Evolutionary conservation across 1,140 invertebrate species (phyloP).

Genomic region (Eciton burchellii): DNA sequence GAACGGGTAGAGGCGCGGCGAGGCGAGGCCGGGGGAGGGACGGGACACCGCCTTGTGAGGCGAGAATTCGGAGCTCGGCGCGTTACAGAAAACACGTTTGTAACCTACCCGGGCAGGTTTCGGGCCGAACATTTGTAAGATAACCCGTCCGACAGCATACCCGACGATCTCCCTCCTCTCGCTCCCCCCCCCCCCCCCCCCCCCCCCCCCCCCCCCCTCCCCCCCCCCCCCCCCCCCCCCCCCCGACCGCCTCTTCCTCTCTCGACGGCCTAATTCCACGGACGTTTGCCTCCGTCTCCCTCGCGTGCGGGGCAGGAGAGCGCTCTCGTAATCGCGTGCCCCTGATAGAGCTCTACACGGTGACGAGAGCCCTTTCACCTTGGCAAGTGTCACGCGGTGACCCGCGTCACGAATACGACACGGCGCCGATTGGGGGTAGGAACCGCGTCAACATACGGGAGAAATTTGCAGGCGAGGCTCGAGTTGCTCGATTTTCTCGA

Average conservation of each 20-base stretch:
- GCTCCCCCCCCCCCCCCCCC: no score
- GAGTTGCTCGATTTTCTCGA: slow-evolving; percentile 44
- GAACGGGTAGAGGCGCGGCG: not conserved
- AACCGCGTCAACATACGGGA: slow-evolving; percentile 8
- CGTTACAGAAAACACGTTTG: slow-evolving; percentile 75
- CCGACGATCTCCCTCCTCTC: slow-evolving; percentile 60
- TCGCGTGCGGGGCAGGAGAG: slow-evolving; percentile 32
- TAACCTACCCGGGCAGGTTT: slow-evolving; percentile 74
- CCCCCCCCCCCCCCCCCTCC: no score
- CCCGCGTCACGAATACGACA: slow-evolving; percentile 63
- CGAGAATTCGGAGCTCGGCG: slow-evolving; percentile 73
- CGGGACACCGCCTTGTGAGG: slow-evolving; percentile 67
- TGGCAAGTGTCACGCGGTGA: slow-evolving; percentile 63
- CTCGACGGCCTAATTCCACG: slow-evolving; percentile 69
- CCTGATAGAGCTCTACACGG: slow-evolving; percentile 71
- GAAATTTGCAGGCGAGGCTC: not conserved
- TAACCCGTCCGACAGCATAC: slow-evolving; percentile 75
- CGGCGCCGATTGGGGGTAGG: slow-evolving; percentile 23
- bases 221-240: no score
- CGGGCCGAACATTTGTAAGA: slow-evolving; percentile 75
- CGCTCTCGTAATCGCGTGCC: slow-evolving; percentile 62
- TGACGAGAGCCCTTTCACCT: slow-evolving; percentile 68
- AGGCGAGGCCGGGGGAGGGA: slow-evolving; percentile 27
- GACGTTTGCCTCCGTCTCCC: slow-evolving; percentile 9
- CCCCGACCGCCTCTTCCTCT: not conserved